Base-by-base conservation (phyloP, 92 coral and sea anemone species). In the Phenganax subtilis region DNA sequence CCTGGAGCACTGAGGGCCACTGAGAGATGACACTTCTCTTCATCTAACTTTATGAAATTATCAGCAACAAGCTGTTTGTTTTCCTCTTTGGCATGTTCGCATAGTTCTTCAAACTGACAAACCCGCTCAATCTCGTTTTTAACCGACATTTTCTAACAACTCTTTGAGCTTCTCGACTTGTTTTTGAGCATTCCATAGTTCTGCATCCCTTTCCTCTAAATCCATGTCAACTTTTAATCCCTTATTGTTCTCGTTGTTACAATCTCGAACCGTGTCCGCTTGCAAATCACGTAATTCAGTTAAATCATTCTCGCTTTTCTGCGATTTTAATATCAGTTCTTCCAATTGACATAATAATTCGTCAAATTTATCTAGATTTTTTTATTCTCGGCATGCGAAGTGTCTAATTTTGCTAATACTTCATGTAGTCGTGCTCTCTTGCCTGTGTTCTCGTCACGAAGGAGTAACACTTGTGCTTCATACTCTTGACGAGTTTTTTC, bases 391-490 rank as follows among this genome's bases (percentile, higher is more conserved):
- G 83, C 65, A 6, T 79, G 83, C 15, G 63, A 63, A 54, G 61
- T 28, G 47, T 27, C 51, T 30, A 79, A 51, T 30, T 79, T 74
- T 0, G 53, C 83, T 25, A 62, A 51, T 52, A 79, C 83, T 47
- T 79, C 83, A 27, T 51, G 60, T 28, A 79, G n/a, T 20, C 86
- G 64, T 84, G 87, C 47, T 80, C 82, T 51, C 75, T 56, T 59
- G 71, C 78, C 76, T 44, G 84, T 80, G 51, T 80, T 84, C 29
- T 84, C 89, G 28, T 86, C 86, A 55, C 81, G 83, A n/a, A 82
- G 82, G 12, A 64, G 82, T 67, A 89, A 82, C 12, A 82, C 80
- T 29, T 84, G 74, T 6, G 75, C 75, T 74, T 87, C 56, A 71
- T 57, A 51, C 15, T 83, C 74, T 60, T 55, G 81, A 37, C 59